Percentiles rank a stretch among this genome's conserved stretches.
These are phyloP conservation scores for Paramisgurnus dabryanus DNA, from an alignment of 2,113 vertebrate genomes.

Conservation along the genomic window DNA sequence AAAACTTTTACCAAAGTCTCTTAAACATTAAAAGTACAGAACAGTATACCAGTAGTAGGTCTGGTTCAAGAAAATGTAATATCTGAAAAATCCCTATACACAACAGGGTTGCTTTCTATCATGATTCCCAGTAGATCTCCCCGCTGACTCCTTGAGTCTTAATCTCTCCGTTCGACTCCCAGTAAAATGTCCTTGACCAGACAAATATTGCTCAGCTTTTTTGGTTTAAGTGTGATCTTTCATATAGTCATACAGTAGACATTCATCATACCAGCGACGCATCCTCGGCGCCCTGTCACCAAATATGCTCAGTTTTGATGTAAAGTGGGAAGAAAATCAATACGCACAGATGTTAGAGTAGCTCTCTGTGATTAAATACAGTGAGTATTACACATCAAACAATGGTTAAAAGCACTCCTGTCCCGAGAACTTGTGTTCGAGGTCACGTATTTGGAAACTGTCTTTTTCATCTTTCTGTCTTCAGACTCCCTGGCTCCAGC, in stretches of 20 bases:
- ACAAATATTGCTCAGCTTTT: not conserved
- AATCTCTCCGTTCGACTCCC: not conserved
- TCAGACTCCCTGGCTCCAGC: slow-evolving; percentile 76
- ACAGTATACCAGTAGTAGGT: too few relatives aligned
- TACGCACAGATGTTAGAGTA: slow-evolving; percentile 58
- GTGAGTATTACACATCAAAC: slow-evolving; percentile 59
- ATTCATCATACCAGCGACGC: slow-evolving; percentile 33
- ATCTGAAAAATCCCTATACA: not conserved
- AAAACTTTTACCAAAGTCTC: too few relatives aligned
- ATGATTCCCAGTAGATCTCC: too few relatives aligned
- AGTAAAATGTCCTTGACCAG: slow-evolving; percentile 31
- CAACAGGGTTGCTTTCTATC: not conserved
- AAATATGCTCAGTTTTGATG: slow-evolving; percentile 71
- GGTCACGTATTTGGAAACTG: slow-evolving; percentile 43
- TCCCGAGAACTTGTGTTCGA: slow-evolving; percentile 33
- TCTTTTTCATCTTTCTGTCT: slow-evolving; percentile 60
- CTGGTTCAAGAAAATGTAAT: not conserved
- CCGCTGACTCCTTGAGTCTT: too few relatives aligned
- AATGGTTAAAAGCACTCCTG: slow-evolving; percentile 59
- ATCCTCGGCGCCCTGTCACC: slow-evolving; percentile 65
- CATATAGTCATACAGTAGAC: slow-evolving; percentile 3
- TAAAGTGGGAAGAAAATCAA: slow-evolving; percentile 70
- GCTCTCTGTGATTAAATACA: slow-evolving; percentile 67
- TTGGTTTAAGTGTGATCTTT: slow-evolving; percentile 6
- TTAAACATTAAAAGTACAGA: too few relatives aligned